phyloP scores from a whole-genome alignment of 2,113 vertebrate species.

The Misgurnus mizolepis region DNA sequence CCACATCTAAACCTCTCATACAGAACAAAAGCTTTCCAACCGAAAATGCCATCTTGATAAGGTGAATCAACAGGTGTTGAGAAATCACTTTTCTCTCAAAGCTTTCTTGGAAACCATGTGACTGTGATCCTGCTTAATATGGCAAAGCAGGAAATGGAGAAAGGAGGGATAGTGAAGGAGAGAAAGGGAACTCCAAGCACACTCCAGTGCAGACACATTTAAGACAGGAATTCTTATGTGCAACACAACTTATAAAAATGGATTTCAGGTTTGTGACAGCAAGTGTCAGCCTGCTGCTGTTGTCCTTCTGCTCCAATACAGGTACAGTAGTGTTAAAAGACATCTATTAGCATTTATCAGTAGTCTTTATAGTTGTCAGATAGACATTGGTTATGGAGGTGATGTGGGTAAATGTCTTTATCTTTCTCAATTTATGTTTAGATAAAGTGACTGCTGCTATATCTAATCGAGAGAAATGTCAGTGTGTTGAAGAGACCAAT shows the following conservation, averaged over 20 bases:
- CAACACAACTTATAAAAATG: conserved; percentile 33
- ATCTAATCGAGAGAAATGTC: conserved; percentile 41
- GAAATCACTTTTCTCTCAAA: conserved; percentile 7
- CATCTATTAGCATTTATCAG: background rate
- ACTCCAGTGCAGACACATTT: background rate
- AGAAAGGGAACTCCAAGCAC: background rate
- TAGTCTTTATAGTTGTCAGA: background rate
- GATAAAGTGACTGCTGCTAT: conserved; percentile 18
- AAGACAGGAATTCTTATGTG: background rate
- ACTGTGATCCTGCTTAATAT: conserved; percentile 48
- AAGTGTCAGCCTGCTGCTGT: background rate
- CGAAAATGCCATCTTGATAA: background rate
- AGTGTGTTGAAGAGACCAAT: conserved; percentile 29
- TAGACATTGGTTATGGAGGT: conserved; percentile 1
- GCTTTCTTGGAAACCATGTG: conserved; percentile 58
- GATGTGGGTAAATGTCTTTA: background rate
- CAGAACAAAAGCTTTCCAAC: background rate
- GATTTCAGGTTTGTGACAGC: conserved; percentile 17
- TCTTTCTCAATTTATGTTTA: conserved; percentile 11
- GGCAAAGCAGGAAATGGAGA: conserved; percentile 49
- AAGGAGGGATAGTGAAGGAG: background rate
- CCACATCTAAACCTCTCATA: background rate
- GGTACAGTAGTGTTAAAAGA: conserved; percentile 28
- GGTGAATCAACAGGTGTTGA: conserved; percentile 12
- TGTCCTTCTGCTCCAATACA: conserved; percentile 24